Evolutionary conservation across 2,888 invertebrate genomes (phyloP).

Genomic region (Minunthozetes semirufus): DNA sequence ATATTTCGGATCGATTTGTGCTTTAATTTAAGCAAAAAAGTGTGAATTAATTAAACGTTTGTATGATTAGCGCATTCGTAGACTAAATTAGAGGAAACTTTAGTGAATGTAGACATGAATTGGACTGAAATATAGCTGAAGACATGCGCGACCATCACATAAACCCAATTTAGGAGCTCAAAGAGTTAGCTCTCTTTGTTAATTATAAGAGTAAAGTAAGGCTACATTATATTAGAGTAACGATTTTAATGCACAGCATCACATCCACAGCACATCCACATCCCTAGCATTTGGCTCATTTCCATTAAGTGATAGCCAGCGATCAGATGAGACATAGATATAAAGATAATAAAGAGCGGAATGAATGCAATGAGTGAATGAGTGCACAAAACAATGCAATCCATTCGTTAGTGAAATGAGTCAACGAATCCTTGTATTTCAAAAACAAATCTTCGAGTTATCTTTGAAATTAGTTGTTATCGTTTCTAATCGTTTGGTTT

Average conservation of each 20-base stretch:
- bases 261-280: background rate
- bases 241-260: slow-evolving; percentile 18
- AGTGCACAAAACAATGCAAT: background rate
- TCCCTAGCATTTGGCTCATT: slow-evolving; percentile 14
- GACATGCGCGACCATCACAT: background rate
- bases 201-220: slow-evolving; percentile 17
- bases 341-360: background rate
- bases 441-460: no score
- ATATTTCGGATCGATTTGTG: background rate
- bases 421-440: no score
- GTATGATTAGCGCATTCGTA: slow-evolving; percentile 21
- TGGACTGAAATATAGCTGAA: background rate
- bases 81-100: background rate
- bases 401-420: background rate
- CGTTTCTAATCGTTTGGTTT: background rate
- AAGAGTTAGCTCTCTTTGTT: slow-evolving; percentile 24
- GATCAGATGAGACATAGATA: background rate
- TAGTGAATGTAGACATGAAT: background rate
- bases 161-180: background rate
- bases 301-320: background rate
- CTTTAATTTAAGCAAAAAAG: background rate
- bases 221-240: slow-evolving; percentile 14
- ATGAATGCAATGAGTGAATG: background rate
- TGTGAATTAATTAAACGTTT: slow-evolving; percentile 1
- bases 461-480: background rate